Evolutionary conservation across 2,113 vertebrate genomes (phyloP).

Genomic region (Aegotheles bennettii): DNA sequence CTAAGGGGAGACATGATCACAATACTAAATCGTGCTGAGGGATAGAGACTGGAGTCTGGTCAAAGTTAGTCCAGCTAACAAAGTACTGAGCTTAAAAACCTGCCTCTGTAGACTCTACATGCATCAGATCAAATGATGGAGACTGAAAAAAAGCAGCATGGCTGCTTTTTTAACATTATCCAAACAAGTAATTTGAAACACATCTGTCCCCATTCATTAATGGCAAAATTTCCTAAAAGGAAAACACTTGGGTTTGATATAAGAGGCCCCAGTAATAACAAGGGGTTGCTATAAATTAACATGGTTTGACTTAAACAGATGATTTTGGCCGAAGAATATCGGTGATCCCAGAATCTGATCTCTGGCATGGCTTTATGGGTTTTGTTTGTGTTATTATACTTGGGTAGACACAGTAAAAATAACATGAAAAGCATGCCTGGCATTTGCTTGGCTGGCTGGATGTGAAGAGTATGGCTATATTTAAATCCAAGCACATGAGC

Average conservation of each 20-base stretch:
- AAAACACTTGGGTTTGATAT: not conserved
- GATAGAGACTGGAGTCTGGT: not conserved
- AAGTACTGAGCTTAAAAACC: not conserved
- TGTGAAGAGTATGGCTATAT: constrained; percentile 23
- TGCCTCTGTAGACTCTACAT: not conserved
- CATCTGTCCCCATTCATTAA: not conserved
- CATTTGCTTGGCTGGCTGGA: constrained; percentile 42
- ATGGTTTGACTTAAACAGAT: not conserved
- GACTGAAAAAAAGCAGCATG: not conserved
- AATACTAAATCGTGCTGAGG: not conserved
- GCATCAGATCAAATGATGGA: not conserved
- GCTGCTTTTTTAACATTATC: not conserved
- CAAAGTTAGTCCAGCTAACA: not conserved
- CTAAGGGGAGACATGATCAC: not conserved
- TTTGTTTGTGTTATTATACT: constrained; percentile 43
- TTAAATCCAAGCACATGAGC: constrained; percentile 51
- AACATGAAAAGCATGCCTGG: constrained; percentile 52
- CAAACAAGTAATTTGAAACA: not conserved
- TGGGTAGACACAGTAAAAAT: constrained; percentile 55
- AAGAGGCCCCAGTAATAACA: not conserved
- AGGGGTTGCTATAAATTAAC: not conserved
- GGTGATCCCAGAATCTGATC: not conserved
- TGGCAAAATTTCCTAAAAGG: not conserved
- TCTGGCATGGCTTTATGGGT: not conserved
- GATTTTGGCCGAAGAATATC: not conserved